phyloP scores from a whole-genome alignment of 2,113 vertebrate genomes.

The Rhynchomys soricoides region DNA sequence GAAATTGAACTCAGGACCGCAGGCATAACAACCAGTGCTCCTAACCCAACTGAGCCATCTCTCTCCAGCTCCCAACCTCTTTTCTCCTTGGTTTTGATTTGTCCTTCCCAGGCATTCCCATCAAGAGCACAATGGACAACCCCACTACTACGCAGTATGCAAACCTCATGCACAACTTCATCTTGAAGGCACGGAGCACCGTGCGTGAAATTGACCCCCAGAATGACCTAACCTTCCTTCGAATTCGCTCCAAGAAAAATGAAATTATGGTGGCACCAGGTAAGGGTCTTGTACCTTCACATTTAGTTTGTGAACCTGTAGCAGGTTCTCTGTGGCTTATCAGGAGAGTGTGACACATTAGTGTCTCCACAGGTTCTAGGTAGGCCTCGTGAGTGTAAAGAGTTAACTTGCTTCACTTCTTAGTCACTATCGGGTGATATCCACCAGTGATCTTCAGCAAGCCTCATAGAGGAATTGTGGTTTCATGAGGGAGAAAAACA shows the following conservation, averaged over 20 bases:
- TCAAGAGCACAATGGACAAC: slow-evolving; percentile 96
- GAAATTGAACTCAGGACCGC: too few species aligned
- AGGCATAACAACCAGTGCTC: too few species aligned
- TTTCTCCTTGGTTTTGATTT: neutral
- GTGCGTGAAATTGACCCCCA: slow-evolving; percentile 95
- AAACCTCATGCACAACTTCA: slow-evolving; percentile 94
- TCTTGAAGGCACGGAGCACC: slow-evolving; percentile 93
- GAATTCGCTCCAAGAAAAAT: slow-evolving; percentile 97
- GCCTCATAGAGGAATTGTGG: neutral
- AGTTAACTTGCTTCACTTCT: neutral
- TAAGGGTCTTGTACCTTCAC: slow-evolving; percentile 75
- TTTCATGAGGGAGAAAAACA: neutral
- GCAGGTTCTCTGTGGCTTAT: neutral
- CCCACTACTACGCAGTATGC: slow-evolving; percentile 94
- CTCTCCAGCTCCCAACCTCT: too few species aligned
- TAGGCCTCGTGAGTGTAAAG: neutral
- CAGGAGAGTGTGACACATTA: neutral
- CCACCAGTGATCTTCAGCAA: neutral
- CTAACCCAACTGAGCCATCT: too few species aligned
- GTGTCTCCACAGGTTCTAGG: neutral
- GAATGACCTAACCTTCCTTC: slow-evolving; percentile 96
- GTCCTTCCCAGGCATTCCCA: slow-evolving; percentile 91
- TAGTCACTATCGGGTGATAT: neutral
- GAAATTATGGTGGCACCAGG: slow-evolving; percentile 99
- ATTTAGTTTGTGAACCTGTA: neutral